phyloP scores from a whole-genome alignment of 2,113 vertebrate genomes.

The Gasterosteus nipponicus region DNA sequence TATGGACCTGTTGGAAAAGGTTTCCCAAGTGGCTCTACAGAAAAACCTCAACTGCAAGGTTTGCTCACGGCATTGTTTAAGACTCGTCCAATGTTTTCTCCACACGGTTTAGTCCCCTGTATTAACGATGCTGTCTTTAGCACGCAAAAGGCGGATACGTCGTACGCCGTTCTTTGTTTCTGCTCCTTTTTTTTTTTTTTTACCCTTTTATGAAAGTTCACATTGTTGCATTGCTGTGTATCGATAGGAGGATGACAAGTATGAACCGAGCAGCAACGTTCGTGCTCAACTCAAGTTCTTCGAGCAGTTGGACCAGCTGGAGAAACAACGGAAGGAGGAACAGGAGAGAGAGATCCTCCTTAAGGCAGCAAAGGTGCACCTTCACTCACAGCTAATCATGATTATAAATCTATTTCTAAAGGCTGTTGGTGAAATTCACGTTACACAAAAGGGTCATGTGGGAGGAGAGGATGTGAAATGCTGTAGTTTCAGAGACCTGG shows the following conservation, averaged over 20 bases:
- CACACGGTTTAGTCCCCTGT: not conserved
- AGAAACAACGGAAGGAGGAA: slow-evolving; percentile 95
- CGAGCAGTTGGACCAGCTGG: slow-evolving; percentile 96
- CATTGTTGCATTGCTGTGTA: slow-evolving; percentile 5
- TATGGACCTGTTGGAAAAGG: slow-evolving; percentile 91
- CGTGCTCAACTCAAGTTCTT: slow-evolving; percentile 95
- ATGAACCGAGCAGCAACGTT: slow-evolving; percentile 90
- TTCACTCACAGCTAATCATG: not conserved
- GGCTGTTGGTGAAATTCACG: not conserved
- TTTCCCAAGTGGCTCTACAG: slow-evolving; percentile 93
- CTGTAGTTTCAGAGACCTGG: not conserved
- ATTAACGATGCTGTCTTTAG: not conserved
- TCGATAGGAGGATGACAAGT: slow-evolving; percentile 90
- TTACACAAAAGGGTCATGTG: not conserved
- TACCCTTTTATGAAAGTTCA: not conserved
- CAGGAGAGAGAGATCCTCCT: slow-evolving; percentile 97
- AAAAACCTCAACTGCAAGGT: slow-evolving; percentile 94
- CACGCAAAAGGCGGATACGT: not conserved
- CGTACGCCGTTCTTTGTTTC: not conserved
- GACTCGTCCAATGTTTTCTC: not conserved
- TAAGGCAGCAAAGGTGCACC: slow-evolving; percentile 94
- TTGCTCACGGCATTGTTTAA: slow-evolving; percentile 10
- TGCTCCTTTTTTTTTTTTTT: not conserved
- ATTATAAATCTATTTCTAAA: not conserved
- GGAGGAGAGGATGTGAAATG: not conserved